These are phyloP conservation scores for Calvadosia cruxmelitensis DNA, from an alignment of 30 jellyfish, hydroid and myxozoan species.

Conservation along the genomic window DNA sequence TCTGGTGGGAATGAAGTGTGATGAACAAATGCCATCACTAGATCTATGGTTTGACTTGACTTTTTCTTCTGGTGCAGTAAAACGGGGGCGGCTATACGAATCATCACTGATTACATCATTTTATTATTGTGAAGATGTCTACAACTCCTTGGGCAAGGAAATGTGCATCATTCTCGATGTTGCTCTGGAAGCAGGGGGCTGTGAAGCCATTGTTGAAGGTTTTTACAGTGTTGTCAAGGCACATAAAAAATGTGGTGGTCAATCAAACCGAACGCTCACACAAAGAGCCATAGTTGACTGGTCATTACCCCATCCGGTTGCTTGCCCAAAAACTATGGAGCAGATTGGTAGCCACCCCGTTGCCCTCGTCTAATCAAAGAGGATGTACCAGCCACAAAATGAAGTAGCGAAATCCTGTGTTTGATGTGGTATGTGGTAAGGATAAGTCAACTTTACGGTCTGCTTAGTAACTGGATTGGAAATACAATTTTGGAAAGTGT, in stretches of 20 bases:
- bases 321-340: slow-evolving; percentile 11
- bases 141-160: slow-evolving; percentile 14
- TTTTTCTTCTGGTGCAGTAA: slow-evolving; percentile 13
- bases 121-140: slow-evolving; percentile 10
- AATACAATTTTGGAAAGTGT: no score
- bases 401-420: no score
- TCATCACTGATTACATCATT: slow-evolving; percentile 8
- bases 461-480: no score
- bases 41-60: slow-evolving; percentile 16
- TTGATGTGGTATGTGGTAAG: no score
- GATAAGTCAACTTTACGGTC: no score
- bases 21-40: slow-evolving; percentile 1
- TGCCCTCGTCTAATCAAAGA: background rate
- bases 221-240: slow-evolving; percentile 16
- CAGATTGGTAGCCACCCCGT: slow-evolving; percentile 4
- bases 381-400: no score
- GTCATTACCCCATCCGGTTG: slow-evolving; percentile 18
- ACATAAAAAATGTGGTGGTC: slow-evolving; percentile 21
- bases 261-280: slow-evolving; percentile 4
- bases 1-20: background rate
- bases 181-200: slow-evolving; percentile 19
- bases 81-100: slow-evolving; percentile 11
- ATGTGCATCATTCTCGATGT: slow-evolving; percentile 25
- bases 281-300: slow-evolving; percentile 24
- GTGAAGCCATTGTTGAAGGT: slow-evolving; percentile 27